Evolutionary conservation across 2,113 vertebrate genomes (phyloP).

Genomic region (Toxotes jaculatrix): DNA sequence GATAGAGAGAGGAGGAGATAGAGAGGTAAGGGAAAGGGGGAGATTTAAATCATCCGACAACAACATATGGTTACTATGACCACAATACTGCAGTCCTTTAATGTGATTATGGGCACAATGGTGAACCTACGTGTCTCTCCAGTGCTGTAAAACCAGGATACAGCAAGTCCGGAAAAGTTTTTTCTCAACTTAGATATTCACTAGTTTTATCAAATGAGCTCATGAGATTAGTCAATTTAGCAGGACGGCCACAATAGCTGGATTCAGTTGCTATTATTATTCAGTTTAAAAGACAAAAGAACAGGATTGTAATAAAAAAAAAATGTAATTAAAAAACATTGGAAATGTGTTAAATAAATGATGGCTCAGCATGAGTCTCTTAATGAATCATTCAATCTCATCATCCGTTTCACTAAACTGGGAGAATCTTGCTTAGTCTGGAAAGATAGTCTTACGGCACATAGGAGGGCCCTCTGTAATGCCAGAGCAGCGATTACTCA

Average conservation of each 20-base stretch:
- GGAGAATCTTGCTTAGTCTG: too few species aligned
- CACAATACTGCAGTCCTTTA: slow-evolving; percentile 31
- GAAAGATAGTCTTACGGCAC: too few species aligned
- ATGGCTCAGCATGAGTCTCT: not conserved
- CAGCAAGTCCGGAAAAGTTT: not conserved
- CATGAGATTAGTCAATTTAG: too few species aligned
- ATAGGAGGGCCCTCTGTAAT: too few species aligned
- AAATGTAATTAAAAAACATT: not conserved
- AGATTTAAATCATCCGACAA: slow-evolving; percentile 57
- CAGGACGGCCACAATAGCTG: not conserved
- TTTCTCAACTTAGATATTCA: not conserved
- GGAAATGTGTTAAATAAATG: slow-evolving; percentile 23
- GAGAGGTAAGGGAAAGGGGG: slow-evolving; percentile 37
- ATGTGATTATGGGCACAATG: slow-evolving; percentile 30
- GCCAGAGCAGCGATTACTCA: too few species aligned
- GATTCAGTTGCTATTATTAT: not conserved
- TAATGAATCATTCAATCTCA: slow-evolving; percentile 38
- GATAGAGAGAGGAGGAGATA: slow-evolving; percentile 44
- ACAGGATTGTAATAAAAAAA: not conserved
- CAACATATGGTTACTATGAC: slow-evolving; percentile 47
- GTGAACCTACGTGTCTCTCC: not conserved
- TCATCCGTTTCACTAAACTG: not conserved
- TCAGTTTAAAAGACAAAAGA: not conserved
- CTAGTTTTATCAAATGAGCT: not conserved
- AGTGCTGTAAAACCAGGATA: not conserved